Evolutionary conservation across 2,888 invertebrate genomes (phyloP).

Genomic region (Eueremaeus valkanovi): DNA sequence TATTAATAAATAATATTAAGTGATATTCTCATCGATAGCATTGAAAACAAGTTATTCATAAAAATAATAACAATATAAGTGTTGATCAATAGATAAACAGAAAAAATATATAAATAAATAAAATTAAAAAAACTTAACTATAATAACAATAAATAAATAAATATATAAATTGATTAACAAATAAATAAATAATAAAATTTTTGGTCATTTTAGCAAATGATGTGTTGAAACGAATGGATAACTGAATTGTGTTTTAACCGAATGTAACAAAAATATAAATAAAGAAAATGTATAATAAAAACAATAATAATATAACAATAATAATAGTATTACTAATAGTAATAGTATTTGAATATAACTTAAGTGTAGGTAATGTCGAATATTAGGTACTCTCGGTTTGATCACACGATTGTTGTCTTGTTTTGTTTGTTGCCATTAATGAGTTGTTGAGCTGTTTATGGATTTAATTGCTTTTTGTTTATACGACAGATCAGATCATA

Average conservation of each 20-base stretch:
- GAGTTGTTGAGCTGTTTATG: constrained; percentile 13
- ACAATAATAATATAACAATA: no score
- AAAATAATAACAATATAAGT: no score
- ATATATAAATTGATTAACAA: neutral
- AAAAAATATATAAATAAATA: no score
- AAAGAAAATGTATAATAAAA: no score
- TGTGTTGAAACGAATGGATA: neutral
- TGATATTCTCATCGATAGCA: neutral
- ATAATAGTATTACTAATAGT: no score
- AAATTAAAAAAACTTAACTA: no score
- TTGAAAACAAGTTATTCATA: no score
- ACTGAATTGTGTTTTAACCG: neutral
- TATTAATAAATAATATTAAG: neutral
- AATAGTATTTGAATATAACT: no score
- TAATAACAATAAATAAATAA: neutral
- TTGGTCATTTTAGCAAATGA: constrained; percentile 3
- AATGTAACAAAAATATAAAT: neutral
- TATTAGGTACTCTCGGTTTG: constrained; percentile 17
- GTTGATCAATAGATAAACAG: no score
- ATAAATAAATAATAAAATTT: neutral
- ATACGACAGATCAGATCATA: constrained; percentile 12
- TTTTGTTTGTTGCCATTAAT: constrained; percentile 37
- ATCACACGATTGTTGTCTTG: constrained; percentile 32
- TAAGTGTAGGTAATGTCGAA: no score
- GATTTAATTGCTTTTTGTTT: constrained; percentile 10